Evolutionary conservation across 2,797 vertebrate genomes (phyloP), one percentile per base, ranked within the genome.

Genomic region (Cyprinella venusta): DNA sequence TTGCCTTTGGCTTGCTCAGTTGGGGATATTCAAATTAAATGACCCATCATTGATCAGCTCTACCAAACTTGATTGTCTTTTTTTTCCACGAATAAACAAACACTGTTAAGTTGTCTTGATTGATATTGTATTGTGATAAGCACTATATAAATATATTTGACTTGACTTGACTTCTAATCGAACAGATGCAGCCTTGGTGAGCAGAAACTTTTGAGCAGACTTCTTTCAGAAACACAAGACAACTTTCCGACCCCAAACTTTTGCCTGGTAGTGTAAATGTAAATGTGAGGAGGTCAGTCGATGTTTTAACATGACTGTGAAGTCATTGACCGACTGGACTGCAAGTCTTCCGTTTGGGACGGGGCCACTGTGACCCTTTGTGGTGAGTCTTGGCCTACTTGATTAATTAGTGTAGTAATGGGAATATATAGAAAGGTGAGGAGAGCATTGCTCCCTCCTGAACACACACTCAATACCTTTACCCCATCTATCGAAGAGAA

Each of bases 331-430:
- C 6, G 2, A 42, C 40, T 65, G 18, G 9, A 48, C 59, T 21
- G 8, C 75, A 30, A 77, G 12, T 5, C 18, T 79, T 79, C 0
- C 0, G 26, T 67, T 52, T 79, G 10, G 45, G 42, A 48, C 26
- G 19, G 18, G 12, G 26, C 45, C 64, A 54, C 75, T 33, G 26
- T 67, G 71, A 68, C 82, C 82, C 84, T 59, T 50, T 88, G 87
- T 81, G 77, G 74, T 90, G 82, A 78, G 76, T 82, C 83, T 85
- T 81, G 87, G 89, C 80, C 80, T 67, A 24, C 65, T 83, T 91
- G 89, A 91, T 91, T 88, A 88, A 91, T 92, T 88, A 86, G 75
- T 79, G 78, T 80, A 54, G 69, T 81, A 82, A 87, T 90, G 84
- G 88, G 88, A 79, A 85, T 61, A 84, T 63, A 85, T 83, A 69